These are phyloP conservation scores for Psettodes erumei DNA, from an alignment of 2,113 vertebrate species.

Conservation along the genomic window DNA sequence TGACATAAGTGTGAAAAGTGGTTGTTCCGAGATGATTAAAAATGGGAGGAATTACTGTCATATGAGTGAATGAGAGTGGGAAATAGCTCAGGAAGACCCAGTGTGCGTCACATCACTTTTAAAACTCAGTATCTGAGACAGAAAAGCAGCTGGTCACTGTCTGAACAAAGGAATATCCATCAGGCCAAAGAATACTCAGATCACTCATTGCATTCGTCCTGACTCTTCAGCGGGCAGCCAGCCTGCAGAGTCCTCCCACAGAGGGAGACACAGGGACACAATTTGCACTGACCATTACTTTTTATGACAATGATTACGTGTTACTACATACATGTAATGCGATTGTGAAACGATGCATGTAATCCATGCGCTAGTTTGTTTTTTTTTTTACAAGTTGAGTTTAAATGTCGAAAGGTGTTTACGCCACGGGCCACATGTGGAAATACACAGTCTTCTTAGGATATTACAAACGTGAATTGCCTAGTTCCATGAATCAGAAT, in stretches of 20 bases:
- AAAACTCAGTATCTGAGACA: background rate
- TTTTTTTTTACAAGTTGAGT: background rate
- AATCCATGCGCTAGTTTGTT: background rate
- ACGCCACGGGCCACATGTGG: background rate
- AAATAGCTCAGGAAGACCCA: background rate
- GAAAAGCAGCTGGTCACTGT: constrained; percentile 4
- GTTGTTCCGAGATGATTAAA: background rate
- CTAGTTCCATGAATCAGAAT: background rate
- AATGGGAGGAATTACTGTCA: background rate
- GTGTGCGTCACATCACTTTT: background rate
- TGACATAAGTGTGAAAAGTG: constrained; percentile 6
- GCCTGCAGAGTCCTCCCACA: constrained; percentile 8
- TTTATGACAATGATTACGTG: background rate
- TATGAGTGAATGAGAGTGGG: constrained; percentile 1
- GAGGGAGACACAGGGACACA: constrained; percentile 5
- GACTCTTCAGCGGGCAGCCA: background rate
- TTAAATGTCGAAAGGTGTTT: background rate
- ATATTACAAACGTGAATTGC: background rate
- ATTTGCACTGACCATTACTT: background rate
- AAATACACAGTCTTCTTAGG: background rate
- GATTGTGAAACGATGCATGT: background rate
- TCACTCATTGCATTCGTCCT: constrained; percentile 1
- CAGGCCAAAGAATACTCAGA: background rate
- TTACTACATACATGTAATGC: background rate
- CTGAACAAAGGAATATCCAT: background rate